These are phyloP conservation scores for Microtus richardsoni DNA, from an alignment of 2,113 vertebrate species.

Conservation along the genomic window DNA sequence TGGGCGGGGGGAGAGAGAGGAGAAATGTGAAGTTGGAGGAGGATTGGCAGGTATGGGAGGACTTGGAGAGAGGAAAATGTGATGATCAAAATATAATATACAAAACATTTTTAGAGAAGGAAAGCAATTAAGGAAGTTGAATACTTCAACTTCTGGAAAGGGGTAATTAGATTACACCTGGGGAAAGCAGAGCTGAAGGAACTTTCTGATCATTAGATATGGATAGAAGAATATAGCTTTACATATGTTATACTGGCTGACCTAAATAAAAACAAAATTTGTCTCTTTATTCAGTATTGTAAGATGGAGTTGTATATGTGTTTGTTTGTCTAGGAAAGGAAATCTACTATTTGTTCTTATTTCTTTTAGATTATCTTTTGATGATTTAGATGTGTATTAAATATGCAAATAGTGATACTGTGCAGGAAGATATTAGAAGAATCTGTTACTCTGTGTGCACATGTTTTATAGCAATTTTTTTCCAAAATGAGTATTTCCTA, in stretches of 20 bases:
- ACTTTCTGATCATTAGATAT: not conserved
- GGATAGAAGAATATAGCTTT: not conserved
- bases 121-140: not conserved
- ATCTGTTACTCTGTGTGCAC: not conserved
- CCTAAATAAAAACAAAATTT: not conserved
- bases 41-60: not conserved
- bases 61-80: not conserved
- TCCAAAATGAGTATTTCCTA: not conserved
- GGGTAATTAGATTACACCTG: not conserved
- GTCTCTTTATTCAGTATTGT: not conserved
- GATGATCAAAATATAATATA: not conserved
- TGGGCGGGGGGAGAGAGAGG: too few relatives aligned
- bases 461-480: not conserved
- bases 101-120: not conserved
- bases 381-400: not conserved
- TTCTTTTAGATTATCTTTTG: not conserved
- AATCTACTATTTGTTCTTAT: too few relatives aligned
- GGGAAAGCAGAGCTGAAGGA: not conserved
- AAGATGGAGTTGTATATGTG: not conserved
- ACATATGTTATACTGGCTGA: not conserved
- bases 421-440: not conserved
- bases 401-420: not conserved
- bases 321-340: not conserved
- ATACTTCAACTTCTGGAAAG: not conserved
- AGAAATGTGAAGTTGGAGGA: not conserved